These are phyloP conservation scores for Hecatera dysodea DNA, from an alignment of 2,888 invertebrate genomes.

Conservation along the genomic window DNA sequence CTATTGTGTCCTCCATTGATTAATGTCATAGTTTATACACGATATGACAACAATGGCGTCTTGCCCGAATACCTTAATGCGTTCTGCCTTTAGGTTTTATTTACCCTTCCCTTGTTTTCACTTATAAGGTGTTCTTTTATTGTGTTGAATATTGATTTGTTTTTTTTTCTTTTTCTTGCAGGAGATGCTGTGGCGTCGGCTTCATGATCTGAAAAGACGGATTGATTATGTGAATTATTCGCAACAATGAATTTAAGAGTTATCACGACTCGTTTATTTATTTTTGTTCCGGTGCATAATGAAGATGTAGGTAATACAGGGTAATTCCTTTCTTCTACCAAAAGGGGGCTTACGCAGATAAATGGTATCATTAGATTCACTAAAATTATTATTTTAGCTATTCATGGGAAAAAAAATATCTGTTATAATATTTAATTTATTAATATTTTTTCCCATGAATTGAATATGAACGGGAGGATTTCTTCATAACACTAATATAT, in stretches of 20 bases:
- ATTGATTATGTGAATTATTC: slow-evolving; percentile 48
- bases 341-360: background rate
- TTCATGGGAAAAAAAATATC: slow-evolving; percentile 11
- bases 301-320: slow-evolving; percentile 7
- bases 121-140: slow-evolving; percentile 80
- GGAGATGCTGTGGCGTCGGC: slow-evolving; percentile 56
- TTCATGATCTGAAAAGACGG: slow-evolving; percentile 48
- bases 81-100: slow-evolving; percentile 85
- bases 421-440: no score
- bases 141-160: slow-evolving; percentile 57
- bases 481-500: no score
- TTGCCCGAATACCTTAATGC: slow-evolving; percentile 87
- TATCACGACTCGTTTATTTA: slow-evolving; percentile 33
- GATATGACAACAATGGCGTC: slow-evolving; percentile 89
- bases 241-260: slow-evolving; percentile 30
- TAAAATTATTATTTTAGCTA: background rate
- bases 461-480: no score
- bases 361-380: background rate
- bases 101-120: slow-evolving; percentile 77
- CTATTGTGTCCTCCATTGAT: slow-evolving; percentile 88
- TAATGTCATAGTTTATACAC: slow-evolving; percentile 89
- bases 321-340: background rate
- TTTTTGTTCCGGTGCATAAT: slow-evolving; percentile 26
- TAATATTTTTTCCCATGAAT: no score
- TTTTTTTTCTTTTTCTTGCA: slow-evolving; percentile 70